Base-by-base conservation (phyloP, 2,797 vertebrate species). In the Garrulus glandarius region DNA sequence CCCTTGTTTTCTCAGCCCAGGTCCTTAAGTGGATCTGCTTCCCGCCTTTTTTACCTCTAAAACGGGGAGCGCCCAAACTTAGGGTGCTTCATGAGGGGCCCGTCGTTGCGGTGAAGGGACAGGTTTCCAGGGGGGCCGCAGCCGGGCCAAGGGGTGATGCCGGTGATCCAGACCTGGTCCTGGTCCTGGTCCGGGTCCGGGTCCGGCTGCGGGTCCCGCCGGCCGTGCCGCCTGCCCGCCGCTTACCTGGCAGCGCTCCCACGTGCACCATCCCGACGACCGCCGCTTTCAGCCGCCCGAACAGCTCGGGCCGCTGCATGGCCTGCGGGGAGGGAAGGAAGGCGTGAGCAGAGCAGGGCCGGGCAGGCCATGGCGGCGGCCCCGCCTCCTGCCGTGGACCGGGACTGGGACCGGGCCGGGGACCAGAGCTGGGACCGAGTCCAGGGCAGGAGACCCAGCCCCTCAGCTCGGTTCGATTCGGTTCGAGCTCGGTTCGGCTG, bases 231-330 rank as follows among this genome's bases (percentile, higher is more conserved):
- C 44, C 34, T 29, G 23, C 50, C 49, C 29, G 21, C 34, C 32
- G 53, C 92, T 96, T 98, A 99, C 99, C 99, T 98, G 99, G 99
- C 86, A 99, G 97, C 3, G 99, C 98, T 97, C 97, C 97, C 11
- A 99, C 98, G 50, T 99, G 99, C 82, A 99, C 97, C 98, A 99
- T 98, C 23, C 98, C 99, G 59, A 99, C 96, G 10, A 99, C 97
- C 14, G 98, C 98, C 1, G 98, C 96, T 92, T 95, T 98, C 4
- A 98, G 74, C 11, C 97, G 97, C 17, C 98, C 98, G 59, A 99
- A 98, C 27, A 98, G 97, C 11, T 97, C 82, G 41, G 97, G 34
- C 96, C 98, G 98, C 93, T 78, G 98, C 98, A 99, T 98, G 83
- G 34, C 84, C 64, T 81, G 70, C 60, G 84, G 72, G 32, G 32